These are phyloP conservation scores for Serripes groenlandicus DNA, from an alignment of 2,888 invertebrate species.

Conservation along the genomic window DNA sequence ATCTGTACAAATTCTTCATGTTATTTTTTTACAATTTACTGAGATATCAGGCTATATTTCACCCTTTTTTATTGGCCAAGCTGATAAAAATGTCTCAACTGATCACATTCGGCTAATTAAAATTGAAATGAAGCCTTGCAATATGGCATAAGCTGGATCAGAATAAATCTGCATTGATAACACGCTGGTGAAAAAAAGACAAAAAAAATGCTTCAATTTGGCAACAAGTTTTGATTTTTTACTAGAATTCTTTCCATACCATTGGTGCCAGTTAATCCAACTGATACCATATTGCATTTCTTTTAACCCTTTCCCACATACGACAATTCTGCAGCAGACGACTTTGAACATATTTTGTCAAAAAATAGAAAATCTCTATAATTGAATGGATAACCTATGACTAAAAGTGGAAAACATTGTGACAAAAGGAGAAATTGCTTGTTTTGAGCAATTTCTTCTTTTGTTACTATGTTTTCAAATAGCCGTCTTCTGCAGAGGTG, in stretches of 20 bases:
- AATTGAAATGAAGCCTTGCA: slow-evolving; percentile 18
- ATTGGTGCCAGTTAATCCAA: slow-evolving; percentile 6
- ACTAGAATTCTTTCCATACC: slow-evolving; percentile 15
- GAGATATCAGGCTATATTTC: slow-evolving; percentile 7
- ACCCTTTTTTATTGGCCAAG: slow-evolving; percentile 14
- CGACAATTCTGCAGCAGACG: too few species aligned
- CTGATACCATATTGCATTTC: slow-evolving; percentile 11
- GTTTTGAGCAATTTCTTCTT: too few species aligned
- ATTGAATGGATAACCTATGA: too few species aligned
- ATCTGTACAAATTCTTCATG: background rate
- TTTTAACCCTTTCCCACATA: too few species aligned
- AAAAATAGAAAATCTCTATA: too few species aligned
- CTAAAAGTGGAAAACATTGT: too few species aligned
- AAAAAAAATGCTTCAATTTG: slow-evolving; percentile 18
- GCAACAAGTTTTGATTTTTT: slow-evolving; percentile 18
- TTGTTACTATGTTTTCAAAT: too few species aligned
- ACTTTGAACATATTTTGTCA: too few species aligned
- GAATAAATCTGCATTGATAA: slow-evolving; percentile 7
- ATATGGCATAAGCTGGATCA: slow-evolving; percentile 12
- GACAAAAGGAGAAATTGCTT: too few species aligned
- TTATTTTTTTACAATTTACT: slow-evolving; percentile 2
- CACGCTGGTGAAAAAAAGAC: background rate
- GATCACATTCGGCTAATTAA: slow-evolving; percentile 8
- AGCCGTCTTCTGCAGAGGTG: too few species aligned
- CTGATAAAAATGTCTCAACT: slow-evolving; percentile 14